Percentiles rank a stretch among this genome's conserved stretches.
Conservation (phyloP, 2,113 vertebrate genomes). For the Monopterus albus region DNA sequence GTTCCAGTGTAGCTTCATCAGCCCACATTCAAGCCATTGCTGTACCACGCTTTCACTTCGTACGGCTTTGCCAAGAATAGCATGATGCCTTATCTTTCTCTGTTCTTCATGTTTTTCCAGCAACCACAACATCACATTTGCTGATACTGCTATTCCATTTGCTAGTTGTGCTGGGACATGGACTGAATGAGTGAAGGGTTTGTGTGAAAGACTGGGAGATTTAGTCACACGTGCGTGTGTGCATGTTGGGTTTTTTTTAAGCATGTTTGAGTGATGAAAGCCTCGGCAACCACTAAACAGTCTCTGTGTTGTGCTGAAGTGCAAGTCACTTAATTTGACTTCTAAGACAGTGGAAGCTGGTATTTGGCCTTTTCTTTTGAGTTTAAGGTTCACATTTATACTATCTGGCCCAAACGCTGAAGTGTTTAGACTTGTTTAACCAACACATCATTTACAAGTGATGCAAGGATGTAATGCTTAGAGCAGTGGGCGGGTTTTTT, state of each 20-base stretch:
- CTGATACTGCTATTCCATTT: conserved; percentile 62
- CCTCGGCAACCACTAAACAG: conserved; percentile 14
- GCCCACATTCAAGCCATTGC: conserved; percentile 59
- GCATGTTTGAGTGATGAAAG: conserved; percentile 43
- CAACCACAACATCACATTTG: conserved; percentile 63
- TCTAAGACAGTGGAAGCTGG: conserved; percentile 22
- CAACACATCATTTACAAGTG: conserved; percentile 23
- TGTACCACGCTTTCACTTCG: conserved; percentile 72
- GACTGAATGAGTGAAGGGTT: conserved; percentile 62
- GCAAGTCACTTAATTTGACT: conserved; percentile 42
- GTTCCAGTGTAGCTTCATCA: conserved; percentile 76
- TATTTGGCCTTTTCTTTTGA: conserved; percentile 33
- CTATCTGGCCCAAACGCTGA: conserved; percentile 33
- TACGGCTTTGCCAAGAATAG: conserved; percentile 77
- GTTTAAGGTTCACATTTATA: conserved; percentile 49
- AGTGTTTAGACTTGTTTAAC: conserved; percentile 22
- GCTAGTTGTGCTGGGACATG: conserved; percentile 67
- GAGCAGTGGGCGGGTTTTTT: conserved; percentile 17
- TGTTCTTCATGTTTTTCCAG: conserved; percentile 62
- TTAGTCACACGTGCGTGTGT: conserved; percentile 38
- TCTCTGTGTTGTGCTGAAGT: conserved; percentile 7
- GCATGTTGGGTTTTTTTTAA: conserved; percentile 60
- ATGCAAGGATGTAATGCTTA: conserved; percentile 10
- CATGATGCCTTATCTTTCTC: conserved; percentile 76
- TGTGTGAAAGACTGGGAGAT: conserved; percentile 35